Evolutionary conservation across 2,797 vertebrate genomes (phyloP), one percentile per base, ranked within the genome.

Genomic region (Erethizon dorsatum): DNA sequence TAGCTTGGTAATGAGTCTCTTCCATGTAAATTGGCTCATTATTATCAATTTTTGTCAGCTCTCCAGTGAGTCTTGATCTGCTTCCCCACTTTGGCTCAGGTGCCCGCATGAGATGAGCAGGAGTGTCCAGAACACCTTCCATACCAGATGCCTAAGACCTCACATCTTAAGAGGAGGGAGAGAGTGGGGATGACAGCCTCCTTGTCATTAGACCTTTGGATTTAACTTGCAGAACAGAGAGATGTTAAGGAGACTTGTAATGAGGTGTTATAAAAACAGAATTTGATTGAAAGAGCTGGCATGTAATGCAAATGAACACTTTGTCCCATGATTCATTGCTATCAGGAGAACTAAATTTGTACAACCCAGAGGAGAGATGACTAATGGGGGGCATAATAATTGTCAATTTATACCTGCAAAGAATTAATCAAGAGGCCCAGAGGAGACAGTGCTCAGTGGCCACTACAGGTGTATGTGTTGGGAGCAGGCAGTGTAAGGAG

Each of bases 191-290:
- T 6, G 59, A 91, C 59, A 65, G 88, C 1, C 63, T 50, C 96
- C 67, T 8, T 73, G 57, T 71, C 73, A 65, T 96, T 71, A 50
- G 22, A 93, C 77, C 89, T 92, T 69, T 41, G 87, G 47, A 9
- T 96, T 91, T 92, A 98, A 92, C 65, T 47, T 97, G 96, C 94
- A 82, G 95, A 97, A 84, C 90, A 91, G 97, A 91, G 94, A 97
- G 95, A 90, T 94, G 65, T 97, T 97, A 96, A 97, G 98, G 93
- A 96, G 96, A 96, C 94, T 98, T 96, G 96, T 95, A 90, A 96
- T 96, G 95, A 96, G 85, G 61, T 94, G 88, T 92, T 98, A 57
- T 96, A 97, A 98, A 98, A 98, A 94, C 93, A 93, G 92, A 96
- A n/a, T 94, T 97, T 94, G 97, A 97, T 96, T 97, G 96, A 97